Evolutionary conservation across 2,113 vertebrate species (phyloP).

Genomic region (Notothenia coriiceps): DNA sequence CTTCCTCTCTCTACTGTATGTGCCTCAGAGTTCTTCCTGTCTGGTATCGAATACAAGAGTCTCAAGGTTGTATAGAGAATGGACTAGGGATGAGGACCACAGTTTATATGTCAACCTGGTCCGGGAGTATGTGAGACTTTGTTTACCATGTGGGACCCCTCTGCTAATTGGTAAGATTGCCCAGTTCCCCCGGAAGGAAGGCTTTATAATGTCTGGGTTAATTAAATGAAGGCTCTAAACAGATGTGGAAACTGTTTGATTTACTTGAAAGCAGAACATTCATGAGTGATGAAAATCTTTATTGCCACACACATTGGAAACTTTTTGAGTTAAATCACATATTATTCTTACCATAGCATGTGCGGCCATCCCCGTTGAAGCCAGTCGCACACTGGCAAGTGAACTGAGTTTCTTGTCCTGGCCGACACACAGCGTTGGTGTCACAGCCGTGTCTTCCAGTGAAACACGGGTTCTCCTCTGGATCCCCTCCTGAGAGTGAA

Average conservation of each 20-base stretch:
- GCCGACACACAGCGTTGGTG: slow-evolving; percentile 89
- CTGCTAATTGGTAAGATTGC: slow-evolving; percentile 59
- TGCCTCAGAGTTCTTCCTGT: slow-evolving; percentile 60
- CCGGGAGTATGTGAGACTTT: slow-evolving; percentile 34
- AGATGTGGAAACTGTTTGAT: slow-evolving; percentile 20
- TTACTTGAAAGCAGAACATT: slow-evolving; percentile 27
- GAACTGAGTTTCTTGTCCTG: slow-evolving; percentile 85
- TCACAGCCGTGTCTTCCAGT: slow-evolving; percentile 93
- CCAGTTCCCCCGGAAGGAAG: slow-evolving; percentile 67
- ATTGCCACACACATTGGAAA: not conserved
- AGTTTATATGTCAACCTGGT: slow-evolving; percentile 19
- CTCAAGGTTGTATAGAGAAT: not conserved
- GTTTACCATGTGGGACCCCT: slow-evolving; percentile 51
- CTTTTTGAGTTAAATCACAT: not conserved
- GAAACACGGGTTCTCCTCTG: slow-evolving; percentile 92
- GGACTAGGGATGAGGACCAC: slow-evolving; percentile 5
- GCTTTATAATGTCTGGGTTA: slow-evolving; percentile 31
- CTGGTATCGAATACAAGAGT: slow-evolving; percentile 29
- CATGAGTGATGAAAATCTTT: not conserved
- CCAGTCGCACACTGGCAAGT: slow-evolving; percentile 90
- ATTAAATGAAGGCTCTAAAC: slow-evolving; percentile 38
- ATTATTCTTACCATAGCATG: slow-evolving; percentile 87
- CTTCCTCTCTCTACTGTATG: slow-evolving; percentile 56
- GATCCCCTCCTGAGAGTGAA: slow-evolving; percentile 84
- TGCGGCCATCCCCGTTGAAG: slow-evolving; percentile 90